Evolutionary conservation across 2,797 vertebrate genomes (phyloP).

Genomic region (Epinephelus coioides): DNA sequence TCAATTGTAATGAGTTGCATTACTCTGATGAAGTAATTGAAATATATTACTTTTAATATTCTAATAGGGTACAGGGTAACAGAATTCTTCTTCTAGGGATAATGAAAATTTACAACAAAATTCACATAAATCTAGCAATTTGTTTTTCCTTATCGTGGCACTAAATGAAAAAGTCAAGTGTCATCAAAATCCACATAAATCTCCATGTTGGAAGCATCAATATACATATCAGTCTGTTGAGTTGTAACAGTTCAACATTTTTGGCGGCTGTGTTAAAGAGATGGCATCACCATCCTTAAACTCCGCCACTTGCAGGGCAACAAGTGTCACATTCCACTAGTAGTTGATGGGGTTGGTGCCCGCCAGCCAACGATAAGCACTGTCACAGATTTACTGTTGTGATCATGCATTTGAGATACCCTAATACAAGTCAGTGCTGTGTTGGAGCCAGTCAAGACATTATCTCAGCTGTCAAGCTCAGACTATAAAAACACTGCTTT

Average conservation of each 20-base stretch:
- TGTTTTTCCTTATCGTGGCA: not conserved
- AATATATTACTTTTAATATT: too few relatives aligned
- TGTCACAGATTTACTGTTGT: conserved; percentile 45
- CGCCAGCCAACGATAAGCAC: conserved; percentile 17
- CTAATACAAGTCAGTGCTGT: conserved; percentile 41
- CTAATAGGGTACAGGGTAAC: too few relatives aligned
- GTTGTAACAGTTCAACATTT: too few relatives aligned
- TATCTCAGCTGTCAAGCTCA: conserved; percentile 56
- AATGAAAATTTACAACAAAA: not conserved
- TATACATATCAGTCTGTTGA: too few relatives aligned
- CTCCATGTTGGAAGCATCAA: too few relatives aligned
- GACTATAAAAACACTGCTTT: conserved; percentile 69
- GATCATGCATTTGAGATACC: conserved; percentile 47
- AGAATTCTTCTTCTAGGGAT: not conserved
- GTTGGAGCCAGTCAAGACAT: conserved; percentile 46
- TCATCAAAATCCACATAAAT: too few relatives aligned
- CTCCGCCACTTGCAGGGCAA: conserved; percentile 5
- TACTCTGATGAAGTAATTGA: too few relatives aligned
- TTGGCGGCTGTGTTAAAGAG: not conserved
- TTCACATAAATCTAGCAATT: not conserved
- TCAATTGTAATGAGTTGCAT: too few relatives aligned
- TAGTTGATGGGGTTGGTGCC: conserved; percentile 23
- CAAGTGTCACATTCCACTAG: conserved; percentile 30
- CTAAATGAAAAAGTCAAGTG: too few relatives aligned
- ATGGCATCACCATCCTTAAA: not conserved